Evolutionary conservation across 1,140 invertebrate genomes (phyloP).

Genomic region (Galendromus occidentalis): DNA sequence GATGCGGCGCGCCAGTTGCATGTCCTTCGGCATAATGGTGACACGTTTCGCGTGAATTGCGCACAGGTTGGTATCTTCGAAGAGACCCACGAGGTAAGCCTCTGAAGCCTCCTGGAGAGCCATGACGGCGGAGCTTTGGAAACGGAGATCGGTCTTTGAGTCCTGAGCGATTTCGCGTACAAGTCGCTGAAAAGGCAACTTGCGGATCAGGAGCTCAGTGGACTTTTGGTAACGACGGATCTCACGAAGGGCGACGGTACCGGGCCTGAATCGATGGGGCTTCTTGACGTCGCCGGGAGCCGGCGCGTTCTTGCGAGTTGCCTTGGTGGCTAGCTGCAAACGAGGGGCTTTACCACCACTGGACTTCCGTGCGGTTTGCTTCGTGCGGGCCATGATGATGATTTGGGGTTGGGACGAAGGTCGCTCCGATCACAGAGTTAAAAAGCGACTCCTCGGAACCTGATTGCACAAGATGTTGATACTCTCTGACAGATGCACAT

Average conservation of each 20-base stretch:
- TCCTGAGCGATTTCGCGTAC: conserved; percentile 53
- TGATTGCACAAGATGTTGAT: too few relatives aligned
- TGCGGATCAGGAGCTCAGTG: conserved; percentile 44
- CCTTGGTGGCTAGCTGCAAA: conserved; percentile 66
- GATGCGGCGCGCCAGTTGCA: conserved; percentile 18
- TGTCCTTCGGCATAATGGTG: conserved; percentile 26
- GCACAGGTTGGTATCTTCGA: conserved; percentile 26
- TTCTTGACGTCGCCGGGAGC: conserved; percentile 65
- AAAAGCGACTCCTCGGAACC: too few relatives aligned
- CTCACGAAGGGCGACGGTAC: conserved; percentile 31
- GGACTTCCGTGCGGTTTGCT: conserved; percentile 60
- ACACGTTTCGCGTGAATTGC: conserved; percentile 25
- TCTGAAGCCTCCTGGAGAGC: conserved; percentile 24
- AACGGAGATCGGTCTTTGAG: conserved; percentile 45
- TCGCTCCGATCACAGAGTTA: too few relatives aligned
- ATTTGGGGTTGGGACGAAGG: too few relatives aligned
- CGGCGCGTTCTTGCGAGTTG: conserved; percentile 45
- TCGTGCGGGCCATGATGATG: conserved; percentile 51
- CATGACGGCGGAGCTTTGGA: conserved; percentile 25
- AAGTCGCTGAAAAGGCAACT: conserved; percentile 28
- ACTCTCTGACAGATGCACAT: too few relatives aligned
- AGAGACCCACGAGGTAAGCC: conserved; percentile 23
- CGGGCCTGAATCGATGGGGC: conserved; percentile 32
- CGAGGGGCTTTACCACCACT: conserved; percentile 61
- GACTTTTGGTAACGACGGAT: conserved; percentile 39